Evolutionary conservation across 2,113 vertebrate genomes (phyloP), one percentile per base, ranked within the genome.

Genomic region (Nannobrachium achirus): DNA sequence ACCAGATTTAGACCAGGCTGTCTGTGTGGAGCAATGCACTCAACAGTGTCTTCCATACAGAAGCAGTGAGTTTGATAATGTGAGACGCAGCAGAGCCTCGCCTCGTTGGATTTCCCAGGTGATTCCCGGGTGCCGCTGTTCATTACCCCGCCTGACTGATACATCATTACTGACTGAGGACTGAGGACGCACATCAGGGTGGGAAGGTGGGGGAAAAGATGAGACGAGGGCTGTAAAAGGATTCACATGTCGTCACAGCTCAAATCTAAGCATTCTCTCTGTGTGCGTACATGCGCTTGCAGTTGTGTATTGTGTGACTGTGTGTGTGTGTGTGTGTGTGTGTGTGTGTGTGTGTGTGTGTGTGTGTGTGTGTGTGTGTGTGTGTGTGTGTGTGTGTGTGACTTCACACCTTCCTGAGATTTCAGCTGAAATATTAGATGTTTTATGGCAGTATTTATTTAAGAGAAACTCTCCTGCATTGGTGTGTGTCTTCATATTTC

Each of bases 111-210:
- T 83, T 79, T 79, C 81, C 73, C 69, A 15, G 60, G 44, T 71
- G 80, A 69, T 66, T 69, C n/a, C 56, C 39, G 66, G 60, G 62
- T 73, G 20, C 16, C n/a, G 53, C 61, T 70, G 76, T 84, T 84
- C 63, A 82, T 83, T 82, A 81, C 66, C 42, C 33, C 11, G 4
- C 16, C 19, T 20, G 71, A 41, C 70, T 70, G 63, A 20, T 25
- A 38, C 67, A 65, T 83, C 82, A 81, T 81, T 71, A n/a, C n/a
- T n/a, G n/a, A n/a, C n/a, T n/a, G n/a, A 76, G 59, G 6, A 9
- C 18, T 39, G 42, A 74, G 71, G 55, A 64, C 65, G 67, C 49
- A 77, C 15, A 56, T 46, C n/a, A n/a, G n/a, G n/a, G n/a, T 49
- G 63, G 68, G 71, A 59, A 71, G 57, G 70, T 68, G 38, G 62